Base-by-base conservation (phyloP, 2,113 vertebrate species). In the Carollia perspicillata region DNA sequence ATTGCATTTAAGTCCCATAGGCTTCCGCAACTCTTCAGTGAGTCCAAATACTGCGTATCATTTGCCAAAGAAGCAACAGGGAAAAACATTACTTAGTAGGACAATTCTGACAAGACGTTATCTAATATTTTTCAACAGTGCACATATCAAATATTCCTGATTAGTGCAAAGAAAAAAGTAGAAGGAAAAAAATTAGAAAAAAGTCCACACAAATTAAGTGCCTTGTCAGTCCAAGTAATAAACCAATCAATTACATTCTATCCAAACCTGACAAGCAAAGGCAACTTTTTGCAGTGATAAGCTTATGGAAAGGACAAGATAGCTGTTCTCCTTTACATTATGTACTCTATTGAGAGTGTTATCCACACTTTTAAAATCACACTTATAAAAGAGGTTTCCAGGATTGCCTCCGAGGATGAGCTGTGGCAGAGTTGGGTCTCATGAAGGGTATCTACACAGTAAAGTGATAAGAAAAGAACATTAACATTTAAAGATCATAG, bases 391-490 rank as follows among this genome's bases (percentile, higher is more conserved):
- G 97, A 97, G 98, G 98, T 97, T 98, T 98, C 98, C 98, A 97
- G 97, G 98, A 98, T 97, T 98, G 98, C 98, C 98, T 99, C 98
- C 98, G 98, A 98, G 98, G 98, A 98, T 98, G 98, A 98, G 98
- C 98, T 98, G 98, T 99, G 98, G 98, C 97, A 98, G 98, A 98
- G 98, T 97, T 98, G 98, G 98, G 98, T 98, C 98, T 99, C 98
- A 99, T 98, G 98, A 98, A 98, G 98, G 98, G 97, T 97, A 99
- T 99, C 98, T 99, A 99, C 98, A 99, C 98, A 98, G 98, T 99
- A 99, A 99, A 99, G 98, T 98, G 98, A 99, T 98, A 99, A 99
- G 98, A 99, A 98, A 99, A 99, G 97, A 98, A 97, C 90, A 99
- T 99, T 99, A 99, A 99, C 98, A 98, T 98, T 98, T 97, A 98